phyloP scores from a whole-genome alignment of 2,888 invertebrate species.

The Zygothrica quintamaculata region DNA sequence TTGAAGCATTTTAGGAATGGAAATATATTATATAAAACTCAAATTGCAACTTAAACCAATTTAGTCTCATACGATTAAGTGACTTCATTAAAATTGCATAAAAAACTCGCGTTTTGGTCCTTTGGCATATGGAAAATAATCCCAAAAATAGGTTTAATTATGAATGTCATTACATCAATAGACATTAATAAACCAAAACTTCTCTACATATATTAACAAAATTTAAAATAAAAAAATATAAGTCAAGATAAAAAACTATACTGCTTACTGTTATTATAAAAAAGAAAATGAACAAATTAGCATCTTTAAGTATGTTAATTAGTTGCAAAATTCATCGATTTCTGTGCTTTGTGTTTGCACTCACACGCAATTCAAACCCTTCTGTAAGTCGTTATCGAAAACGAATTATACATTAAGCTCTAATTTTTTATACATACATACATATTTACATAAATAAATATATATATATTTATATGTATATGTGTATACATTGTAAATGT shows the following conservation, averaged over 20 bases:
- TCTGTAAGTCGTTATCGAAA: slow-evolving; percentile 77
- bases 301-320: too few species aligned
- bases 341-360: slow-evolving; percentile 61
- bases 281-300: too few species aligned
- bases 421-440: slow-evolving; percentile 11
- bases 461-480: too few species aligned
- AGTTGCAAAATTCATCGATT: slow-evolving; percentile 76
- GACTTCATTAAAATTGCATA: slow-evolving; percentile 77
- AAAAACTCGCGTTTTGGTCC: slow-evolving; percentile 54
- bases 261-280: slow-evolving; percentile 1
- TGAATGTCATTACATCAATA: slow-evolving; percentile 1
- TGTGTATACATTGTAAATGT: too few species aligned
- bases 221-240: too few species aligned
- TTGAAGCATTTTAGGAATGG: slow-evolving; percentile 42
- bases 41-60: slow-evolving; percentile 53
- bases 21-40: slow-evolving; percentile 32
- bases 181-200: slow-evolving; percentile 20
- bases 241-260: too few species aligned
- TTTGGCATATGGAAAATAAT: slow-evolving; percentile 21
- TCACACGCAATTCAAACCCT: slow-evolving; percentile 67
- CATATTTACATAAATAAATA: neutral
- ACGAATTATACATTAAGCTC: slow-evolving; percentile 23
- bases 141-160: too few species aligned
- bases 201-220: slow-evolving; percentile 4
- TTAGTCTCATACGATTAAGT: slow-evolving; percentile 41